Conservation (phyloP, 2,797 vertebrate species). For the Sphaeramia orbicularis region DNA sequence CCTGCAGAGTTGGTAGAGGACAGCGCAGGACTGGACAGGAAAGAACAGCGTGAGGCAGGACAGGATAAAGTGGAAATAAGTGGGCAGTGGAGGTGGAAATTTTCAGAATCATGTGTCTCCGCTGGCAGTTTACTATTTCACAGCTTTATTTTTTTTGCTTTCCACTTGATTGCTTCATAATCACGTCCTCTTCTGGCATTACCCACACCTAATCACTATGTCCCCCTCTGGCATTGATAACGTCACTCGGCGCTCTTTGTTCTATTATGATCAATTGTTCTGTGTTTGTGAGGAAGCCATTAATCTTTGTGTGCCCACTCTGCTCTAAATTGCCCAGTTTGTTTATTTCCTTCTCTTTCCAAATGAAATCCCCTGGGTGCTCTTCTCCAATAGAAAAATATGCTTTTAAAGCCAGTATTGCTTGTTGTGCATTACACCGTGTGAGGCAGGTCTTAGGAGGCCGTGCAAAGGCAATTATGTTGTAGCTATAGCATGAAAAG, state of each 20-base stretch:
- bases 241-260: constrained; percentile 47
- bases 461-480: constrained; percentile 66
- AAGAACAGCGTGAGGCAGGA: constrained; percentile 17
- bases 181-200: constrained; percentile 42
- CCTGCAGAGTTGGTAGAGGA: constrained; percentile 36
- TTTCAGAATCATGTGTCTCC: constrained; percentile 30
- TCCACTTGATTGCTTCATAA: constrained; percentile 43
- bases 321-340: constrained; percentile 66
- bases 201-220: constrained; percentile 41
- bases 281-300: constrained; percentile 65
- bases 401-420: constrained; percentile 55
- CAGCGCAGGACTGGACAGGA: constrained; percentile 35
- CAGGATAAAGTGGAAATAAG: constrained; percentile 27
- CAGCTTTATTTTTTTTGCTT: constrained; percentile 32
- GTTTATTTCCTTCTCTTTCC: constrained; percentile 57
- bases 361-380: constrained; percentile 70
- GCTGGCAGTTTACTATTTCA: constrained; percentile 21
- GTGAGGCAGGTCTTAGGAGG: constrained; percentile 50
- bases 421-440: constrained; percentile 59
- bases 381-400: constrained; percentile 56
- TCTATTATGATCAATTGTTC: constrained; percentile 70
- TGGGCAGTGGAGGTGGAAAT: constrained; percentile 39
- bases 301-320: constrained; percentile 63
- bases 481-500: constrained; percentile 54
- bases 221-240: constrained; percentile 42